Conservation (phyloP, 1,140 invertebrate species). For the Bombus superbus region DNA sequence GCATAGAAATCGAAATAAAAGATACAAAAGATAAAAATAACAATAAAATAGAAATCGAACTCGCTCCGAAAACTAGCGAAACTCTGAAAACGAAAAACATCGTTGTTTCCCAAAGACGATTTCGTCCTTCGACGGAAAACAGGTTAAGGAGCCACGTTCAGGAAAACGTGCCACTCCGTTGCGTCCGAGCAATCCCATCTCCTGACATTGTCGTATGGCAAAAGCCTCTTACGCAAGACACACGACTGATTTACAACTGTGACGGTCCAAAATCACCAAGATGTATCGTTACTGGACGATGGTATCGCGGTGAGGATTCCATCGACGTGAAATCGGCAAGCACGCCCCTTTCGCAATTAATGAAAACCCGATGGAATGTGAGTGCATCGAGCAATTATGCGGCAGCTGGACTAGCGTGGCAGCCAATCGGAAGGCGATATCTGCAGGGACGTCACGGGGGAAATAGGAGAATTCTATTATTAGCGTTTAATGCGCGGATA, state of each 20-base stretch:
- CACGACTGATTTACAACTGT: not conserved
- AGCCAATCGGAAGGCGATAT: slow-evolving; percentile 11
- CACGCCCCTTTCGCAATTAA: not conserved
- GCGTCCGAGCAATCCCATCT: not conserved
- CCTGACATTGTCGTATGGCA: not conserved
- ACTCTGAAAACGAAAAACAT: too few relatives aligned
- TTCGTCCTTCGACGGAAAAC: not conserved
- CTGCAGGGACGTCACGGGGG: not conserved
- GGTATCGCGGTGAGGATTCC: slow-evolving; percentile 4
- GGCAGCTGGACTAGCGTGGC: not conserved
- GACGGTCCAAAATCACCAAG: not conserved
- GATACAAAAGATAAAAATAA: too few relatives aligned
- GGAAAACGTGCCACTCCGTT: not conserved
- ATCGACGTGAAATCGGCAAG: slow-evolving; percentile 15
- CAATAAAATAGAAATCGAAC: too few relatives aligned
- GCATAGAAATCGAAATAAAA: too few relatives aligned
- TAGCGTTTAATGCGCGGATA: slow-evolving; percentile 42
- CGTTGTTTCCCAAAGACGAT: not conserved
- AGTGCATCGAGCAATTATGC: slow-evolving; percentile 24
- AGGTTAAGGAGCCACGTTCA: not conserved
- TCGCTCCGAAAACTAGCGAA: too few relatives aligned
- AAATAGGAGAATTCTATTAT: slow-evolving; percentile 43
- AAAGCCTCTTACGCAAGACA: not conserved
- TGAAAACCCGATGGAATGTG: slow-evolving; percentile 30
- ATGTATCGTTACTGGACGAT: slow-evolving; percentile 8